Evolutionary conservation across 2,888 invertebrate species (phyloP).

Genomic region (Steinernema hermaphroditum): DNA sequence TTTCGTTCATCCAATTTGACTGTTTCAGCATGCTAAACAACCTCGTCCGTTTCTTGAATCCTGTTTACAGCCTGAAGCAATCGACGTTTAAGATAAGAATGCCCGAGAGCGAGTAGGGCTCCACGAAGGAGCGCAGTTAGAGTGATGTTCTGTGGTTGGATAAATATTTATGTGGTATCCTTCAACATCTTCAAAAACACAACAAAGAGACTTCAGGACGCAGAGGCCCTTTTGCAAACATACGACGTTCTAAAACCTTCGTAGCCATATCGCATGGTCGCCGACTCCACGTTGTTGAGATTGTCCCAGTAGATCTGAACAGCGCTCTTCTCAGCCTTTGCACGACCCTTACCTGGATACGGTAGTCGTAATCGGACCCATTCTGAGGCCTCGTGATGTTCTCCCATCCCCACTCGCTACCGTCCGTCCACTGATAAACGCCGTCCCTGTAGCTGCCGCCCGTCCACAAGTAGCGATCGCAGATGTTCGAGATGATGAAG

Average conservation of each 20-base stretch:
- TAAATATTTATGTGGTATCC: no score
- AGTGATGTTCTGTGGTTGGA: no score
- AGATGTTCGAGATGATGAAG: slow-evolving; percentile 13
- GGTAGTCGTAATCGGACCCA: not conserved
- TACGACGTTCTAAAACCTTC: not conserved
- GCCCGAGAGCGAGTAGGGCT: no score
- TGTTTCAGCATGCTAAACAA: no score
- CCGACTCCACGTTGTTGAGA: not conserved
- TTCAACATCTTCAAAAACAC: no score
- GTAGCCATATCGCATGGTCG: not conserved
- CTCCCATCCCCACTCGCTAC: not conserved
- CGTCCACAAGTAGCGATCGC: slow-evolving; percentile 1
- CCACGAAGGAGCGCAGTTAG: no score
- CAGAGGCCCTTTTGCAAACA: not conserved
- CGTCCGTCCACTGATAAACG: not conserved
- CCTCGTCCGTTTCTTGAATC: no score
- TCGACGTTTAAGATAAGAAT: no score
- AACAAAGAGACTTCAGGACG: no score
- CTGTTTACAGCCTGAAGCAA: no score
- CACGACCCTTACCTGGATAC: not conserved
- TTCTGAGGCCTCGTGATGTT: not conserved
- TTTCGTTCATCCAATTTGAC: no score
- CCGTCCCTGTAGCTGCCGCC: not conserved
- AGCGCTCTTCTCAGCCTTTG: not conserved
- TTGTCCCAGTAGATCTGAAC: slow-evolving; percentile 21